Base-by-base conservation (phyloP, 1,140 invertebrate genomes). In the Papilio polytes region DNA sequence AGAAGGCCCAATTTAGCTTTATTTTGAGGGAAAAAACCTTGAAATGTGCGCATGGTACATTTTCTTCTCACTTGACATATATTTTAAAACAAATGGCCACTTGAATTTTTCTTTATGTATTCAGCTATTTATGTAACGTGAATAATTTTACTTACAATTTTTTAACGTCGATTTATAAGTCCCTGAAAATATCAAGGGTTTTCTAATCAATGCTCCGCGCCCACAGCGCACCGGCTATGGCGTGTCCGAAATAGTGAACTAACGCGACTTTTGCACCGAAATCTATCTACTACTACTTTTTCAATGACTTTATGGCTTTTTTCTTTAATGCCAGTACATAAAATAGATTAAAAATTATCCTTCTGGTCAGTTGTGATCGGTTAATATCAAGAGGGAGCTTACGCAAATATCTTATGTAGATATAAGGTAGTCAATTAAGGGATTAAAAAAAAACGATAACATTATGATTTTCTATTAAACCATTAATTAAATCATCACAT, bases 401-500 rank as follows among this genome's bases (percentile, higher is more conserved):
- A 13, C 15, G 15, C 15, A 53, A 53, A n/a, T 18, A 53, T 18
- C 15, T 15, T 56, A 56, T n/a, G 53, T 4, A 8, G 53, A 18
- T 53, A 53, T n/a, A 53, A 63, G 7, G 20, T 8, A 20, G 18
- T 20, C 18, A 56, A 56, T 56, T 76, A 22, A 31, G 51, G 73
- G 18, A 10, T 4, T 22, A 9, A 48, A 66, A 46, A 9, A 78
- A 78, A 78, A 66, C 59, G 13, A 51, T 78, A 78, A 59, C 20
- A 20, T 59, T 56, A 36, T 41, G 48, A 56, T 84, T 79, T 81
- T 89, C 80, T 89, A 86, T 86, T 85, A 83, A 85, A 85, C 80
- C 84, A 85, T 82, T 70, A 74, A 82, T 84, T 85, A 82, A 78
- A 85, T 86, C 84, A 86, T 88, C 85, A 89, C 87, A 87, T 84